Evolutionary conservation across 2,797 vertebrate genomes (phyloP), one percentile per base, ranked within the genome.

Genomic region (Oryzias sinensis): DNA sequence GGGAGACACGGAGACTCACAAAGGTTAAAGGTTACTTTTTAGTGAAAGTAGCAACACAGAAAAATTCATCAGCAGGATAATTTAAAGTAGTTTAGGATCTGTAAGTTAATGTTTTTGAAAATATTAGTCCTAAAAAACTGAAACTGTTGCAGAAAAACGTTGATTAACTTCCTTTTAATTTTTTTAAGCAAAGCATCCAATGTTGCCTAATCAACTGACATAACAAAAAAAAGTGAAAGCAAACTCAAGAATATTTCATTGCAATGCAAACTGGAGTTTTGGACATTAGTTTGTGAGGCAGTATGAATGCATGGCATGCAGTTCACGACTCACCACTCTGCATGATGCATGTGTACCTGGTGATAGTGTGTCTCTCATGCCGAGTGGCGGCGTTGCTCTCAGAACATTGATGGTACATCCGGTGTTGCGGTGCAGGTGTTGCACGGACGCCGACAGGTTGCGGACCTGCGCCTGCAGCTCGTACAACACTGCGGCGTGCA

Each of bases 381-480:
- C 60, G 49, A 86, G 14, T 47, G 82, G 6, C 1, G 87, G 61
- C 18, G 40, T 40, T 2, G 67, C 52, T 1, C 70, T 70, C 43
- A 87, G 55, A 18, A 86, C 65, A 0, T 80, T 88, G 72, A 83
- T 54, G 1, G 79, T 83, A 76, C 92, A 93, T 22, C 86, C 76
- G 0, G 80, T 74, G 62, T 80, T 81, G 3, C 55, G 78, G 14
- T 65, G 72, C 6, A 83, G 56, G 66, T 72, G 80, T 41, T 86
- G 89, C 33, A 91, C 59, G 58, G 83, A 49, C 45, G 82, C 43
- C 0, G 90, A 89, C 49, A 94, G 80, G 88, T 93, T 93, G 43
- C 70, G 87, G 2, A 94, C 77, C 75, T 93, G 91, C 5, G 1
- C 76, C 79, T 92, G 91, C 76, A 94, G 85, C 65, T 93, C 87